Base-by-base conservation (phyloP, 2,113 vertebrate species). In the Rhadina sibilatrix region DNA sequence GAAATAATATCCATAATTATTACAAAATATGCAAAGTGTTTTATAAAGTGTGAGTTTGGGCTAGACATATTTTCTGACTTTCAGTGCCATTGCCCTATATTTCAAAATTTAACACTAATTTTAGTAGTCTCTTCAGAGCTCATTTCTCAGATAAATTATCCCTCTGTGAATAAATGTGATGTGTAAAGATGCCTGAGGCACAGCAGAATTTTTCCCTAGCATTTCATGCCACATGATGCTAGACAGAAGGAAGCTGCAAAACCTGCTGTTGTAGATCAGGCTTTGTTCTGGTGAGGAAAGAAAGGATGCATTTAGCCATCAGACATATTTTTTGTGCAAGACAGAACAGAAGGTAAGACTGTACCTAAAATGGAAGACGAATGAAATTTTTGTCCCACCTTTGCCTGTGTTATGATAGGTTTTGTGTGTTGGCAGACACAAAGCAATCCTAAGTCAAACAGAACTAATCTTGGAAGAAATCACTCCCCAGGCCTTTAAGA, bases 111-210 rank as follows among this genome's bases (percentile, higher is more conserved):
- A 83, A 69, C 35, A 5, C 71, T 93, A 83, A 90, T 90, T 96
- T 96, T 88, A 95, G 76, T 64, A 71, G 78, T 83, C 72, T 95
- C 42, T 77, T 86, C 52, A 56, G 79, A 90, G 80, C 83, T 93
- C 64, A 49, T 47, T 71, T 93, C 82, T 86, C 83, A 71, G 60
- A 78, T 60, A 86, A 91, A 81, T 92, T 80, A 84, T 57, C 65
- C 72, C 49, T 71, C 69, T 61, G 83, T 79, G 88, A 87, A 90
- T 75, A 78, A 64, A 78, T 79, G 50, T 75, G 59, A 93, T 86
- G 69, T 89, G 78, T 79, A 92, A 90, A 88, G 79, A 83, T 50
- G 85, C 83, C 76, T 68, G 52, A 93, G 71, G 92, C 93, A 78
- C 22, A 68, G 88, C 53, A 82, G 66, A 86, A 22, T 64, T 93